phyloP scores from a whole-genome alignment of 1,140 invertebrate genomes.

The Dendroctonus valens region DNA sequence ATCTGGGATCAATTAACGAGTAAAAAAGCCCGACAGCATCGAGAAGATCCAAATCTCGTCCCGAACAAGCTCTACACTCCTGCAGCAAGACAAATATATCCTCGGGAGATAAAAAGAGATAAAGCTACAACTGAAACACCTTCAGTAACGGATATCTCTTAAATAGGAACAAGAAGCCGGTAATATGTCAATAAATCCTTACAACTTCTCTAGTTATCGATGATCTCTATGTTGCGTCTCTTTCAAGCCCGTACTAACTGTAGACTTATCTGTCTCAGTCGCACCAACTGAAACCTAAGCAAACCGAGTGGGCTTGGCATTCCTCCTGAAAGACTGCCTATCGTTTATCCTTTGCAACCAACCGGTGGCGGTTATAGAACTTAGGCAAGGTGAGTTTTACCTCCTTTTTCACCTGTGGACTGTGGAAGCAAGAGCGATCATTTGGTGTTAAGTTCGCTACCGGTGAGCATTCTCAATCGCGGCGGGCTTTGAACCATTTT shows the following conservation, averaged over 20 bases:
- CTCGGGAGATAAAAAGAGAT: conserved; percentile 23
- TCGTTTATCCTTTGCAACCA: conserved; percentile 48
- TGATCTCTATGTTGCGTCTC: conserved; percentile 31
- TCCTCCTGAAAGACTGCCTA: conserved; percentile 46
- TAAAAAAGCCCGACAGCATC: neutral
- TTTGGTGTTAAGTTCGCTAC: conserved; percentile 50
- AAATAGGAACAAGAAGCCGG: conserved; percentile 37
- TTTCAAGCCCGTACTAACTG: neutral
- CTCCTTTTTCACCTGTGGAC: conserved; percentile 38
- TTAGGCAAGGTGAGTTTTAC: conserved; percentile 35
- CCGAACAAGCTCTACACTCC: conserved; percentile 16
- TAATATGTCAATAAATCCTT: conserved; percentile 45
- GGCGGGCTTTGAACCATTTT: conserved; percentile 17
- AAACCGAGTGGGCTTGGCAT: conserved; percentile 47
- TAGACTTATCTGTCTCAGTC: neutral
- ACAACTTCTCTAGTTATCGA: conserved; percentile 37
- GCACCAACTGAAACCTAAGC: conserved; percentile 35
- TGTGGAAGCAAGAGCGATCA: conserved; percentile 47
- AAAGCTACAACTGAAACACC: conserved; percentile 34
- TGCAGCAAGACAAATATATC: conserved; percentile 23
- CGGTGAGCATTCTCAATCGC: conserved; percentile 46
- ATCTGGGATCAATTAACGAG: neutral
- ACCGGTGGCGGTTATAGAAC: conserved; percentile 46
- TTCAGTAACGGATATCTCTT: conserved; percentile 38
- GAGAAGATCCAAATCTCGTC: conserved; percentile 14